Evolutionary conservation across 2,888 invertebrate species (phyloP).

Genomic region (Balanococcus diminutus): DNA sequence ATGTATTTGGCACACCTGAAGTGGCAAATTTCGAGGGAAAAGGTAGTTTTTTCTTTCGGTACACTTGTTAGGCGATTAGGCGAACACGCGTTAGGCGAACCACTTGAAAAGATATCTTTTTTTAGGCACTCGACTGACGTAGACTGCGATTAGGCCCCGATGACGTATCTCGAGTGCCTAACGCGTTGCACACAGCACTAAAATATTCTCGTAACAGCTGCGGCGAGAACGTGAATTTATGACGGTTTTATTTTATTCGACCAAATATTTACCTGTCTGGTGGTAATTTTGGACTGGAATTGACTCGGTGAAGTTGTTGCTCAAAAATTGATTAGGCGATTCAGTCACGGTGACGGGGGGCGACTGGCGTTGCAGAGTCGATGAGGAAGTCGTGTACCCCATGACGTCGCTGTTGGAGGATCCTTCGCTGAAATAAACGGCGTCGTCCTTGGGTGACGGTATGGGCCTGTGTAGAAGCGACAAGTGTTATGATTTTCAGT

Average conservation of each 20-base stretch:
- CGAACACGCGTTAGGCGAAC: background rate
- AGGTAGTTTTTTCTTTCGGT: background rate
- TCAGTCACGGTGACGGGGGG: background rate
- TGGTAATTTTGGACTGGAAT: background rate
- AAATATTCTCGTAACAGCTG: background rate
- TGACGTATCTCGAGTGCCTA: background rate
- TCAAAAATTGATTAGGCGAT: constrained; percentile 3
- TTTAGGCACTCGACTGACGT: background rate
- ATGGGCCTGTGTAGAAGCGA: background rate
- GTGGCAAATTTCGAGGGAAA: background rate
- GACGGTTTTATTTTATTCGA: background rate
- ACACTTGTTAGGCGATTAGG: background rate
- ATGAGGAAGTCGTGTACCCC: background rate
- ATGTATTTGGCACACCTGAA: background rate
- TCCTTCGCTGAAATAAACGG: constrained; percentile 34
- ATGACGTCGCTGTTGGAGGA: constrained; percentile 39
- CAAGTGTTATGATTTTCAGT: too few species aligned
- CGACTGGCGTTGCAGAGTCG: background rate
- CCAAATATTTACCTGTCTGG: background rate
- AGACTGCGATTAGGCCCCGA: background rate
- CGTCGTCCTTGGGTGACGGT: constrained; percentile 17
- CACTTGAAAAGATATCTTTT: background rate
- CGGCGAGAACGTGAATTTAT: background rate
- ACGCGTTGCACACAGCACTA: background rate
- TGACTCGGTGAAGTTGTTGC: background rate